phyloP scores from a whole-genome alignment of 2,113 vertebrate genomes.

The Rhipidura dahli region DNA sequence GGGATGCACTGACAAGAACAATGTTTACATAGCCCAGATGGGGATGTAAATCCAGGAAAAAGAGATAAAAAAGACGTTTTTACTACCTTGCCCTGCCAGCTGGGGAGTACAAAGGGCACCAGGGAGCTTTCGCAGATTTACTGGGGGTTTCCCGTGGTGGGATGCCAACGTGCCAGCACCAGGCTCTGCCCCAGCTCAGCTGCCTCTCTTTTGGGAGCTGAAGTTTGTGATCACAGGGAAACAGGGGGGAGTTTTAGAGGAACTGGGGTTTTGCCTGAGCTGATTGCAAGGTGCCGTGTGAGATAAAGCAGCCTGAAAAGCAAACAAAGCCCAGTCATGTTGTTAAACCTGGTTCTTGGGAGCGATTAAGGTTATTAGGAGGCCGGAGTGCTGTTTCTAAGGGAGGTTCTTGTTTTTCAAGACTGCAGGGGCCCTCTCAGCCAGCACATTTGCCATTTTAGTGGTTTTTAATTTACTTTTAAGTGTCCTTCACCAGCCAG shows the following conservation, averaged over 20 bases:
- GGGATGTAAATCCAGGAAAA: background rate
- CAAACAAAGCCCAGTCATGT: background rate
- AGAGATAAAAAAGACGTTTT: background rate
- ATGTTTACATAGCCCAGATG: background rate
- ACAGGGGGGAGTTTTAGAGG: background rate
- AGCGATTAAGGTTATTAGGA: slow-evolving; percentile 37
- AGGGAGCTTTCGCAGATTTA: background rate
- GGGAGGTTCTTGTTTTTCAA: slow-evolving; percentile 26
- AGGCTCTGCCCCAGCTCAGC: background rate
- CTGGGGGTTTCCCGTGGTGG: background rate
- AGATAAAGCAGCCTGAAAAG: slow-evolving; percentile 28
- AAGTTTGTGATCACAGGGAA: background rate
- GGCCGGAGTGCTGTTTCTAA: background rate
- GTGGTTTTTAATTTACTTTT: background rate
- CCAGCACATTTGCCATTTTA: background rate
- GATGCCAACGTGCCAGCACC: background rate
- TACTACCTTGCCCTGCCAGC: background rate
- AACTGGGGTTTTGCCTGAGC: background rate
- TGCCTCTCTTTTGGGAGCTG: background rate
- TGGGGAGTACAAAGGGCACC: background rate
- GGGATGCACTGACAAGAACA: background rate
- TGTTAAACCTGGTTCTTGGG: slow-evolving; percentile 4
- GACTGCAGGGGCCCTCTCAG: background rate
- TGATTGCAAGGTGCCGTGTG: background rate
- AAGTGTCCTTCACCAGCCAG: background rate